Conservation (phyloP, 2,888 invertebrate genomes). For the Exephanes ischioxanthus region DNA sequence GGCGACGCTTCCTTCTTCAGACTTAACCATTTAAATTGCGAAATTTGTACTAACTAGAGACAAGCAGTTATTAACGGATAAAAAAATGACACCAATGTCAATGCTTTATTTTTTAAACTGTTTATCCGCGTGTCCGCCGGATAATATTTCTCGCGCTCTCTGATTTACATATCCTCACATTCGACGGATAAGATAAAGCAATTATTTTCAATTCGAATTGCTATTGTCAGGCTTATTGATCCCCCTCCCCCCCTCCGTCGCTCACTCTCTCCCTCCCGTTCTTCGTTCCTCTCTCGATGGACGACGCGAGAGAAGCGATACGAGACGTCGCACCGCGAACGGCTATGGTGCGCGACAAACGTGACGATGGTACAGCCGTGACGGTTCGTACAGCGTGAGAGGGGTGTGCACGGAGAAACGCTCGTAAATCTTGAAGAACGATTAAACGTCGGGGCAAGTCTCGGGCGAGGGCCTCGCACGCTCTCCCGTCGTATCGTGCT, state of each 20-base stretch:
- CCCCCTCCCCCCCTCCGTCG: neutral
- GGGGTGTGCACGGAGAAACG: slow-evolving; percentile 56
- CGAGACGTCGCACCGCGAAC: slow-evolving; percentile 25
- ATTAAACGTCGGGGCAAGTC: slow-evolving; percentile 81
- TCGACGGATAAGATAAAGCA: slow-evolving; percentile 52
- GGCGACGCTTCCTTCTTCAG: neutral
- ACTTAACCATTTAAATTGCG: neutral
- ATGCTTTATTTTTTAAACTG: slow-evolving; percentile 27
- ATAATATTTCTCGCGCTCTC: slow-evolving; percentile 13
- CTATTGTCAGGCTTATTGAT: slow-evolving; percentile 47
- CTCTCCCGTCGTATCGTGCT: slow-evolving; percentile 49
- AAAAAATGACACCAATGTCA: slow-evolving; percentile 18
- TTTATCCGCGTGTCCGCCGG: slow-evolving; percentile 13
- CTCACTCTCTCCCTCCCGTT: neutral
- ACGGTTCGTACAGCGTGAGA: neutral
- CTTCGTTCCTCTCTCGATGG: slow-evolving; percentile 18
- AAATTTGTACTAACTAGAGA: slow-evolving; percentile 31
- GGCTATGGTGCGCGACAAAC: slow-evolving; percentile 43
- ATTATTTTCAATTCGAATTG: slow-evolving; percentile 62
- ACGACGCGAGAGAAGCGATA: slow-evolving; percentile 48
- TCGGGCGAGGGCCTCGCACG: slow-evolving; percentile 54
- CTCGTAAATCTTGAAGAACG: slow-evolving; percentile 82
- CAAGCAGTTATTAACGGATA: slow-evolving; percentile 8
- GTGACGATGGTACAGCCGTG: slow-evolving; percentile 55
- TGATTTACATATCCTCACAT: slow-evolving; percentile 29